These are phyloP conservation scores for Lamprologus tigripictilis DNA, from an alignment of 2,113 vertebrate genomes.

Conservation along the genomic window DNA sequence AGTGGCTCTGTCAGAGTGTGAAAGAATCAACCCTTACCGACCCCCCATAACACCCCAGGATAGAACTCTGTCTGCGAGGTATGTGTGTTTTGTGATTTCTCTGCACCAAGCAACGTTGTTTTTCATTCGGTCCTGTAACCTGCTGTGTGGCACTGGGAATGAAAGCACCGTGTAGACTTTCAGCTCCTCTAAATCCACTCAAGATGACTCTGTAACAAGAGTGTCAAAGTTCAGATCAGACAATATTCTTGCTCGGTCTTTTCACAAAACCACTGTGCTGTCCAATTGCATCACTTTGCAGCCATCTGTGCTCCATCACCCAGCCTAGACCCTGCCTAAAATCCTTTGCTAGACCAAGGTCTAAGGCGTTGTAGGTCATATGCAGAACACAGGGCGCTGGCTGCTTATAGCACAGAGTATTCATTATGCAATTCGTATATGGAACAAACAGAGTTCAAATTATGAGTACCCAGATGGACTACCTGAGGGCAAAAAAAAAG, in stretches of 20 bases:
- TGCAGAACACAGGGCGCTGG: not conserved
- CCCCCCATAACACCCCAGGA: not conserved
- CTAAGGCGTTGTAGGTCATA: not conserved
- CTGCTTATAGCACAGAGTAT: not conserved
- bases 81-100: conserved; percentile 3
- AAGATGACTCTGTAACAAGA: conserved; percentile 14
- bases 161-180: conserved; percentile 3
- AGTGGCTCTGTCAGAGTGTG: conserved; percentile 31
- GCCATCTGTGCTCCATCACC: not conserved
- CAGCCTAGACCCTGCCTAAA: not conserved
- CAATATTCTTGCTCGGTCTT: conserved; percentile 11
- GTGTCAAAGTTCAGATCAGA: conserved; percentile 43
- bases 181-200: conserved; percentile 26
- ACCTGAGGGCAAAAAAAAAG: not conserved
- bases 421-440: not conserved
- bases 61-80: conserved; percentile 4
- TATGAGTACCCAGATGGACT: not conserved
- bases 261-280: not conserved
- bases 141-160: conserved; percentile 1
- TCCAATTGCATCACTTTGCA: conserved; percentile 16
- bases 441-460: not conserved
- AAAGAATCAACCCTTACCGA: not conserved
- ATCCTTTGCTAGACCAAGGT: not conserved
- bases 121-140: not conserved
- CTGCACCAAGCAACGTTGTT: not conserved